These are phyloP conservation scores for Coenobita brevimanus DNA, from an alignment of 1,140 invertebrate genomes.

Conservation along the genomic window DNA sequence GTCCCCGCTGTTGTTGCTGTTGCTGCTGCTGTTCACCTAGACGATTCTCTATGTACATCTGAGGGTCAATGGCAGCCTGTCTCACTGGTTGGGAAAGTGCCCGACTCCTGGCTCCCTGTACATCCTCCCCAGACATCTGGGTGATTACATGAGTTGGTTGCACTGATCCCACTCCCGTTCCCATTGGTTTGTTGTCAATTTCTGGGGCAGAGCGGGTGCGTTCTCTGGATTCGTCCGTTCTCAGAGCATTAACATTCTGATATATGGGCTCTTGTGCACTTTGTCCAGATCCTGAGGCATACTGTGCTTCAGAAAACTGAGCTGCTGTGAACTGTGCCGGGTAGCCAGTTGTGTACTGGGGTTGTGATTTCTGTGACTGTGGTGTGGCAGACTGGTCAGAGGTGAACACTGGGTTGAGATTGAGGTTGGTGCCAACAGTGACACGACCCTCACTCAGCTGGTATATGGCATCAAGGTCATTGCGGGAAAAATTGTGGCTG, in stretches of 20 bases:
- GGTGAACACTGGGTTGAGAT: constrained; percentile 46
- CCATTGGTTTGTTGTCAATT: constrained; percentile 43
- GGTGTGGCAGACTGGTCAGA: not conserved
- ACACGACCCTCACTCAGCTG: constrained; percentile 64
- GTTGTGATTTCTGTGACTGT: constrained; percentile 2
- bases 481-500: constrained; percentile 46
- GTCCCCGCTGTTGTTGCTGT: constrained; percentile 52
- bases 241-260: constrained; percentile 80
- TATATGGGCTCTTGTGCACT: constrained; percentile 81
- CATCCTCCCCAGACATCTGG: constrained; percentile 39
- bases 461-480: constrained; percentile 65
- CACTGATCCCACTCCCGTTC: constrained; percentile 19
- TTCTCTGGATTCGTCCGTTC: constrained; percentile 61
- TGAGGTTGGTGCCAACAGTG: constrained; percentile 33
- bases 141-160: constrained; percentile 27
- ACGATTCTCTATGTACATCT: constrained; percentile 51
- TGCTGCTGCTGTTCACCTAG: constrained; percentile 58
- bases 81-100: constrained; percentile 50
- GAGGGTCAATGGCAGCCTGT: constrained; percentile 47
- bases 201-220: constrained; percentile 51
- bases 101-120: constrained; percentile 28
- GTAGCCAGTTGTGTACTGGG: constrained; percentile 8
- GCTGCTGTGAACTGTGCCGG: constrained; percentile 17
- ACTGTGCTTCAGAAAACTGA: constrained; percentile 13
- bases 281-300: constrained; percentile 9